A percentile compares a stretch with the other conserved stretches of the same genome.
Evolutionary conservation across 2,797 vertebrate species (phyloP).

Genomic region (Cyclura pinguis): DNA sequence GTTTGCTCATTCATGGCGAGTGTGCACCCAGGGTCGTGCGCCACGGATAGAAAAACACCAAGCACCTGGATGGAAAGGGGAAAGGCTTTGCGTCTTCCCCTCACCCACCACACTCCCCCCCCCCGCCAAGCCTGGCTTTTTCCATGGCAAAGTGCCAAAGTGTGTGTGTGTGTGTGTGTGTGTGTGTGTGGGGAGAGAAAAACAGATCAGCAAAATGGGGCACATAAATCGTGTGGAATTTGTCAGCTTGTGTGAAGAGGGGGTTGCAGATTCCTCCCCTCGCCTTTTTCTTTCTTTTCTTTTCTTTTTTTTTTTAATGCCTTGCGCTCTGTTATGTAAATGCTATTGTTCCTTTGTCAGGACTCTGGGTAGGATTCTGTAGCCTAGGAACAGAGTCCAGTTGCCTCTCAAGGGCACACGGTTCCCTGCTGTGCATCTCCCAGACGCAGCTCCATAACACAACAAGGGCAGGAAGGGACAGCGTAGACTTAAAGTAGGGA

Average conservation of each 20-base stretch:
- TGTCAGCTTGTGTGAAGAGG: neutral
- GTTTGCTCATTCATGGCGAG: neutral
- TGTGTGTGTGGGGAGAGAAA: neutral
- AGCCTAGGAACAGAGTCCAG: neutral
- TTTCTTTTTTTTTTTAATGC: neutral
- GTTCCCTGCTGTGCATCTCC: conserved; percentile 17
- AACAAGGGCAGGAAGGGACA: neutral
- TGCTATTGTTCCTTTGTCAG: neutral
- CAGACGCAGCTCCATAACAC: neutral
- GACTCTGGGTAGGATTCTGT: conserved; percentile 13
- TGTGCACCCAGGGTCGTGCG: rapidly evolving
- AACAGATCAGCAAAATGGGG: conserved; percentile 39
- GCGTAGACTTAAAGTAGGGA: neutral
- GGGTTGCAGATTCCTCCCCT: conserved; percentile 7
- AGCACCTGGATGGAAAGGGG: neutral
- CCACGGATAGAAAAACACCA: neutral
- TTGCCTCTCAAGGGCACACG: neutral
- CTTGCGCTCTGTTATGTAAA: neutral
- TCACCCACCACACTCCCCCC: neutral
- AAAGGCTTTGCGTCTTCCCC: neutral
- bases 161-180: neutral
- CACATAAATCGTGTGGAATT: neutral
- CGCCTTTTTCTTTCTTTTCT: neutral
- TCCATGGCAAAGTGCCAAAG: conserved; percentile 39
- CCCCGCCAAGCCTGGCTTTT: conserved; percentile 1